Base-by-base conservation (phyloP, 2,888 invertebrate species). In the Tinea trinotella region DNA sequence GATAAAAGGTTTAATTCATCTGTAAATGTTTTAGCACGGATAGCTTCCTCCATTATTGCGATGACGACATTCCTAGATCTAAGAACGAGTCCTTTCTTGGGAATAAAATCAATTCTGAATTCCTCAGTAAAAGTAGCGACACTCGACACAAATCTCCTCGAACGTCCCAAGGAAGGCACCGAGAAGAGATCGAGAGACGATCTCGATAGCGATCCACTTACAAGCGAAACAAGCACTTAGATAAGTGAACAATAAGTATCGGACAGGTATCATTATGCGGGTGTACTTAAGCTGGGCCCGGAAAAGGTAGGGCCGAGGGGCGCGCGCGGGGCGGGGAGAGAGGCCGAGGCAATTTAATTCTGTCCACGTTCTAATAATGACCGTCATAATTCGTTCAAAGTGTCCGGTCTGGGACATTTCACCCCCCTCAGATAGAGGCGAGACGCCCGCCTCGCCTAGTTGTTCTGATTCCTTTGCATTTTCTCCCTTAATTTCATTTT, bases 311-410 rank as follows among this genome's bases (percentile, higher is more conserved):
- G 55, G 54, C 44, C 64, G 64, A 64, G 63, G 63, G 62, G 55
- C 22, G 55, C 46, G 46, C 22, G 53, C 55, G 56, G 60, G 63
- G 59, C 59, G 64, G 56, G 62, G 62, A 65, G 62, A 59, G 58
- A 60, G 66, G 70, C 75, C 83, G 84, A 80, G 85, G 87, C 87
- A 87, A 87, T 88, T 87, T 87, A 87, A 87, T 87, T 88, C 87
- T 87, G 86, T 87, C 87, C 87, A 87, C 87, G 87, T 87, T 82
- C 87, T 87, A 87, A 87, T 88, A 87, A 88, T 88, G 87, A 87
- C 87, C 84, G 85, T 87, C 87, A 88, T 88, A 88, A 88, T 87
- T 88, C 87, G 87, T 87, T 85, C 87, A 87, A 87, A 87, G 87
- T 87, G 87, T 87, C 87, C 87, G 87, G 87, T 82, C 76, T 71